Evolutionary conservation across 35 echinoderm and acorn worm genomes (phyloP).

Genomic region (Patiria miniata): DNA sequence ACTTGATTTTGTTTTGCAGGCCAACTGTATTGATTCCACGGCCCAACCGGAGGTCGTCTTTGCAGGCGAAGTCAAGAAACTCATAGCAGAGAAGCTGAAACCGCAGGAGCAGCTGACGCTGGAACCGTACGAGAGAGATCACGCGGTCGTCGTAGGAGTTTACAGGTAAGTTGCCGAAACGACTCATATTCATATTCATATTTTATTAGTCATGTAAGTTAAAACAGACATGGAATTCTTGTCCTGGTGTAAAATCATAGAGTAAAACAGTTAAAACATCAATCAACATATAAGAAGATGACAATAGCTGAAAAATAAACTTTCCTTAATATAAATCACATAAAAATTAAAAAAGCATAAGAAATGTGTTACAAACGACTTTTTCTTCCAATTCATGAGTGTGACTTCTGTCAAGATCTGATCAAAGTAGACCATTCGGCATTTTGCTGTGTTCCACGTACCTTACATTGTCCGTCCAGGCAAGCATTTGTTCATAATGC

Average conservation of each 20-base stretch:
- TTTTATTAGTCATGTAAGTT: not conserved
- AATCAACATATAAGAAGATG: not conserved
- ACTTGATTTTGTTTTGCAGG: conserved; percentile 58
- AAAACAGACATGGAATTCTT: no score
- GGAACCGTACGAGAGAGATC: conserved; percentile 99
- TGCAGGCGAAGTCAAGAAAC: conserved; percentile 96
- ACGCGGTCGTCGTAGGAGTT: conserved; percentile 91
- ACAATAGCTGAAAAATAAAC: not conserved
- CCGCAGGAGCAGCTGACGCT: conserved; percentile 97
- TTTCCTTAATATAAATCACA: not conserved
- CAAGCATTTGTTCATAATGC: no score
- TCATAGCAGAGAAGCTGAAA: conserved; percentile 88
- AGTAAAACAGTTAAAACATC: not conserved
- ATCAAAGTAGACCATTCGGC: no score
- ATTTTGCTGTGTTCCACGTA: no score
- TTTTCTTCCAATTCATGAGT: no score
- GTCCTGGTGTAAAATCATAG: no score
- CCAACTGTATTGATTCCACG: conserved; percentile 97
- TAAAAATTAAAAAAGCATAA: no score
- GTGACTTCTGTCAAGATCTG: no score
- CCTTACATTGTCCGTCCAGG: no score
- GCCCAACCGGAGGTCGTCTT: conserved; percentile 96
- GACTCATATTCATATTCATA: no score
- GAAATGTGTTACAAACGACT: no score
- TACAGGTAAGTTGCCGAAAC: conserved; percentile 77